Evolutionary conservation across 2,113 vertebrate species (phyloP).

Genomic region (Reinhardtius hippoglossoides): DNA sequence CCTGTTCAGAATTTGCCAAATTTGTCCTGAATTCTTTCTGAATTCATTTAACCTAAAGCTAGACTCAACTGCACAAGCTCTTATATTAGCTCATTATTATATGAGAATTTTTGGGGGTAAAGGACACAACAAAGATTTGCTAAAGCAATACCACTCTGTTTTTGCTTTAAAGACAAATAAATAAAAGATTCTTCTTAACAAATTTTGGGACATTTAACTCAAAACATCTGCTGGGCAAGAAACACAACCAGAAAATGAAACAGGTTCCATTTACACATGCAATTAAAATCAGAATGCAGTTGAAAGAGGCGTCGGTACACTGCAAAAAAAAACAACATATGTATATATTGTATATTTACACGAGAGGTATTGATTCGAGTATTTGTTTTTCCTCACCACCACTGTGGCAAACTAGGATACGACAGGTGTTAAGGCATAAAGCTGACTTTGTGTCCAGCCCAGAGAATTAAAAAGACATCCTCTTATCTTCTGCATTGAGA

Average conservation of each 20-base stretch:
- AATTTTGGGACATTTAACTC: slow-evolving; percentile 11
- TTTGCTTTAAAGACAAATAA: background rate
- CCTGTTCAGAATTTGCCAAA: too few relatives aligned
- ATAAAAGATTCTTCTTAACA: background rate
- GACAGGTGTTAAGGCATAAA: slow-evolving; percentile 57
- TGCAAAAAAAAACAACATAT: slow-evolving; percentile 8
- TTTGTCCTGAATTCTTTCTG: background rate
- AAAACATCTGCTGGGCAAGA: slow-evolving; percentile 3
- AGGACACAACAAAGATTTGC: slow-evolving; percentile 24
- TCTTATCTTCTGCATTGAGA: slow-evolving; percentile 42
- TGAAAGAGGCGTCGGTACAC: slow-evolving; percentile 38
- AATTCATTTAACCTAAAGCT: slow-evolving; percentile 17
- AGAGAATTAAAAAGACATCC: slow-evolving; percentile 50
- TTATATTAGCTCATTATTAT: slow-evolving; percentile 34
- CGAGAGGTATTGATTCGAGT: slow-evolving; percentile 55
- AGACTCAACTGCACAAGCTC: slow-evolving; percentile 4
- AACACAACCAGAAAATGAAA: slow-evolving; percentile 9
- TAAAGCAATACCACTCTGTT: slow-evolving; percentile 43
- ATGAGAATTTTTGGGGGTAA: background rate
- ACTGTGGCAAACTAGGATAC: slow-evolving; percentile 52
- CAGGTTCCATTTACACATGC: slow-evolving; percentile 31
- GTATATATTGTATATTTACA: slow-evolving; percentile 53
- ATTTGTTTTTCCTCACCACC: slow-evolving; percentile 32
- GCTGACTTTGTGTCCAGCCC: slow-evolving; percentile 31
- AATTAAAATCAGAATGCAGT: slow-evolving; percentile 58